Evolutionary conservation across 1,140 invertebrate species (phyloP).

Genomic region (Apolygus lucorum): DNA sequence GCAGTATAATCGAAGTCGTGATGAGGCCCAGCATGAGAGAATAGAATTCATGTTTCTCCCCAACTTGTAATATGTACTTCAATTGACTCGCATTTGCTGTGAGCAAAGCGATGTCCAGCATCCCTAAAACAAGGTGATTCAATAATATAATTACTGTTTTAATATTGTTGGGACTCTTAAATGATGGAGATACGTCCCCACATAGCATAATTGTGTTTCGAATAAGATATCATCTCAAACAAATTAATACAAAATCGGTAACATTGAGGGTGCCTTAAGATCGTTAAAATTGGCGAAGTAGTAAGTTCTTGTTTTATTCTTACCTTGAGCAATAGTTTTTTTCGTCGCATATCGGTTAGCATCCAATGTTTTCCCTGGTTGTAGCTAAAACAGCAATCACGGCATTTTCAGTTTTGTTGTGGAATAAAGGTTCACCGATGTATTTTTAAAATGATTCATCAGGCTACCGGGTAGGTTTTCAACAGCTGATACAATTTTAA

Average conservation of each 20-base stretch:
- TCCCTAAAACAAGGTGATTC: conserved; percentile 37
- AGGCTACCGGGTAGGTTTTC: too few relatives aligned
- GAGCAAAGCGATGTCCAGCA: conserved; percentile 67
- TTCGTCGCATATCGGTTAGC: conserved; percentile 77
- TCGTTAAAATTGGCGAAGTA: not conserved
- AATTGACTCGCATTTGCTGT: conserved; percentile 81
- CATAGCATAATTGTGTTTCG: not conserved
- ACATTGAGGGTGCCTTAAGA: not conserved
- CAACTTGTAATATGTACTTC: conserved; percentile 75
- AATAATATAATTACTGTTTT: not conserved
- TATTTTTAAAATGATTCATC: too few relatives aligned
- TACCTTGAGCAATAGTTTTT: conserved; percentile 71
- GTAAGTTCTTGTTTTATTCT: not conserved
- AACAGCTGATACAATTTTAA: not conserved
- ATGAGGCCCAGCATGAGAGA: conserved; percentile 70
- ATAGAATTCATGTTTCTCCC: conserved; percentile 73
- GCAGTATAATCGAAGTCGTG: conserved; percentile 71
- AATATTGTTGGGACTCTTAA: too few relatives aligned
- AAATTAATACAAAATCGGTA: not conserved
- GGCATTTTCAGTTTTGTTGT: not conserved
- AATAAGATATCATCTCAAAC: not conserved
- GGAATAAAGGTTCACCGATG: not conserved
- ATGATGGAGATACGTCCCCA: too few relatives aligned
- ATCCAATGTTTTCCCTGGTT: conserved; percentile 52
- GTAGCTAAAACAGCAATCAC: conserved; percentile 22